Evolutionary conservation across 1,140 invertebrate species (phyloP).

Genomic region (Drosophila lacteicornis): DNA sequence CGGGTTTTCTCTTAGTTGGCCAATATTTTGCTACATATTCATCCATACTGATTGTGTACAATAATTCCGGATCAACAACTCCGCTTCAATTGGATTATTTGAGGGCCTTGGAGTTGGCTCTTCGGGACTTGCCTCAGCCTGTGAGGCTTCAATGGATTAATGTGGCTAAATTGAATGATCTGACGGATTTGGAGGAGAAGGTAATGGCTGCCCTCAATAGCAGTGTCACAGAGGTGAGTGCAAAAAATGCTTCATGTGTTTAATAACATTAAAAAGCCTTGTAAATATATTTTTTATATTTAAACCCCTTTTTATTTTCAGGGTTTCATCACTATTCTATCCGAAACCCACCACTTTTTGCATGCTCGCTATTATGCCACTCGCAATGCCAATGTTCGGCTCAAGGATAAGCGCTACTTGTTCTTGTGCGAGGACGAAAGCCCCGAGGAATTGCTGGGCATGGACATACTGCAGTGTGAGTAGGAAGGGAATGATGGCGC

Average conservation of each 20-base stretch:
- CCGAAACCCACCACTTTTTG: conserved; percentile 59
- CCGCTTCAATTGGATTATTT: conserved; percentile 62
- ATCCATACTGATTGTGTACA: conserved; percentile 69
- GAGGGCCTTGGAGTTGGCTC: conserved; percentile 40
- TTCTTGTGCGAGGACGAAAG: conserved; percentile 76
- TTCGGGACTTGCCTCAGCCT: conserved; percentile 43
- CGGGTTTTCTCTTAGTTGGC: conserved; percentile 7
- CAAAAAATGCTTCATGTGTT: not conserved
- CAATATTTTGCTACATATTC: conserved; percentile 50
- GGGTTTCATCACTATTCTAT: conserved; percentile 75
- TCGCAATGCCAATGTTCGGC: conserved; percentile 68
- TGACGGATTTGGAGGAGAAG: conserved; percentile 34
- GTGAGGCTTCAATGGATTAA: conserved; percentile 72
- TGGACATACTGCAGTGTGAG: conserved; percentile 78
- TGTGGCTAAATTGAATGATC: conserved; percentile 45
- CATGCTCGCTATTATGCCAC: conserved; percentile 79
- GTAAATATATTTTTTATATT: too few species aligned
- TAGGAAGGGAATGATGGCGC: conserved; percentile 5
- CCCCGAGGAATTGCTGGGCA: conserved; percentile 56
- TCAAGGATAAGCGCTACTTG: conserved; percentile 79
- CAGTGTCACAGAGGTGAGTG: conserved; percentile 55
- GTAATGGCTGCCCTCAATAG: conserved; percentile 52
- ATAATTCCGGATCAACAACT: conserved; percentile 28
- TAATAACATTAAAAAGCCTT: not conserved
- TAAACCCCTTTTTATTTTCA: not conserved